Evolutionary conservation across 2,888 invertebrate species (phyloP).

Genomic region (Oligia fasciuncula): DNA sequence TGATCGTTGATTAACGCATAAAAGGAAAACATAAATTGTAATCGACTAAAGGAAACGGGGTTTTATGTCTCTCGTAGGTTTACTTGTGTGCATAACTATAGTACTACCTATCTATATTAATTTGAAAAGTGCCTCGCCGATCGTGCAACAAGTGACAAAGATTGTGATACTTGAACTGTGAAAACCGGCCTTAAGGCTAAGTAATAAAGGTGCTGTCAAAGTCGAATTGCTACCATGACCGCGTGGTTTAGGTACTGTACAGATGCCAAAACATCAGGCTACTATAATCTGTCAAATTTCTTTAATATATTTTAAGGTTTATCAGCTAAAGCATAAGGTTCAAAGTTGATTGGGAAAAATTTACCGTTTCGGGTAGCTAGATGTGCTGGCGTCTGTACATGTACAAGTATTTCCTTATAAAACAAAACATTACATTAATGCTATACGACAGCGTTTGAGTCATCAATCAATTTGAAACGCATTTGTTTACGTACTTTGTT

Average conservation of each 20-base stretch:
- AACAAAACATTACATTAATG: not conserved
- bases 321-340: too few species aligned
- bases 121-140: not conserved
- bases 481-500: constrained; percentile 24
- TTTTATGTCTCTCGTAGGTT: constrained; percentile 5
- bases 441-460: not conserved
- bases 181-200: not conserved
- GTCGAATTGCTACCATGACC: not conserved
- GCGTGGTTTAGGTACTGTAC: not conserved
- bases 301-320: too few species aligned
- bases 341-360: too few species aligned
- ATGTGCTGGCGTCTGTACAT: not conserved
- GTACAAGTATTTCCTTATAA: not conserved
- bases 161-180: not conserved
- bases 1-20: not conserved
- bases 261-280: too few species aligned
- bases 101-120: not conserved
- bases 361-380: too few species aligned
- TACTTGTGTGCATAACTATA: not conserved
- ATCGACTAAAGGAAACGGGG: not conserved
- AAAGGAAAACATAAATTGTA: constrained; percentile 25
- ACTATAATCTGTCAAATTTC: too few species aligned
- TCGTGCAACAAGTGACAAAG: too few species aligned
- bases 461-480: constrained; percentile 21
- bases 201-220: not conserved